Base-by-base conservation (phyloP, 1,140 invertebrate genomes). In the Nasonia vitripennis region DNA sequence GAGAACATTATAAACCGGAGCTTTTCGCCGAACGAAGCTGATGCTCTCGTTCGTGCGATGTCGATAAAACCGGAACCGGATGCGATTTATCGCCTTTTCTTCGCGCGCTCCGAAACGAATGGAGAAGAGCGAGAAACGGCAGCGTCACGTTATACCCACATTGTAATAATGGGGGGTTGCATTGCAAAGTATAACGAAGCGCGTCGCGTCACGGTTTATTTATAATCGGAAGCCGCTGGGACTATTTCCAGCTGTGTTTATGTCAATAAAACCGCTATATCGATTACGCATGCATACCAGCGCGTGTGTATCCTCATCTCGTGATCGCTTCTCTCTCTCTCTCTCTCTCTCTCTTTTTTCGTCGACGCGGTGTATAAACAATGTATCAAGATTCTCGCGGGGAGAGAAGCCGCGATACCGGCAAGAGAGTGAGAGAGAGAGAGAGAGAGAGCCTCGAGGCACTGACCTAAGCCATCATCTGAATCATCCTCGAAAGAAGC, bases 401-500 rank as follows among this genome's bases (percentile, higher is more conserved):
- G 2, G 55, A 17, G 51, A 20, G 51, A 55, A 55, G 11, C 14
- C 17, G 51, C 34, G 34, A 37, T 37, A 37, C 34, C 5, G 27
- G 27, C 27, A 27, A 27, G 27, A 27, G 27, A 2, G 17, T 55
- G 17, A n/a, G 20, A n/a, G 20, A 62, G 27, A 27, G 17, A n/a
- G 20, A n/a, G 20, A 62, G 27, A 27, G 27, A 27, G 55, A 62
- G 55, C 6, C 20, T 20, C 55, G 55, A 62, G 55, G 55, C 55
- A 62, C 55, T 62, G 55, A 62, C 55, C 55, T 62, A 62, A 62
- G 55, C 20, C 55, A 62, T 62, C 20, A 62, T 62, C 55, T 62
- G 55, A 62, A 62, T 62, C 55, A 62, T 62, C 55, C 55, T 62
- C 55, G 55, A 62, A 62, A 62, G 55, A 62, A 62, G 55, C 55